Evolutionary conservation across 2,888 invertebrate species (phyloP), one percentile per base, ranked within the genome.

Genomic region (Drepana falcataria): DNA sequence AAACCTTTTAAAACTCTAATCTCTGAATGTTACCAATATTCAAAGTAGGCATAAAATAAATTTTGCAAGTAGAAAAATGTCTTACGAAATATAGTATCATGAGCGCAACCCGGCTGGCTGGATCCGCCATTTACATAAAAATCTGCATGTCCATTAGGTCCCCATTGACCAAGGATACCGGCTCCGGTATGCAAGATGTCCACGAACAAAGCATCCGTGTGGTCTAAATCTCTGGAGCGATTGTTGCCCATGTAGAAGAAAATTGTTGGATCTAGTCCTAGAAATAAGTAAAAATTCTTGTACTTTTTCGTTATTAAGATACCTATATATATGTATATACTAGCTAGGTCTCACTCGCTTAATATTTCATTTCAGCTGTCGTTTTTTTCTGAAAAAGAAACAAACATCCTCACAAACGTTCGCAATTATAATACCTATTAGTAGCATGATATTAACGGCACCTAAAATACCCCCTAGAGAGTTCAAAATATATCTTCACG

Each of bases 81-180:
- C 94, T 94, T 92, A 96, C 96, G 95, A 71, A 96, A 95, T 51
- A 96, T 91, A 0, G 96, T 96, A 59, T 95, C 93, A 56, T 95
- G 95, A 2, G 95, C 95, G 77, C 97, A 97, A 58, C 96, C 96
- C 0, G 97, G 97, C 70, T 97, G 97, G 73, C 96, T 95, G 41
- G 96, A 96, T 35, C 97, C 95, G 0, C 97, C 97, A 72, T 97
- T 97, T 52, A 97, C 95, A 80, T 96, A 97, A 81, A 96, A 97
- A 79, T 97, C 97, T 0, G 96, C 96, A 75, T 97, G 96, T 0
- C 96, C 96, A 62, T 95, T 96, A 0, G 96, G 96, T 2, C 96
- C 96, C 96, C 96, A 96, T 74, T 97, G 97, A 0, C 97, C 97
- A 35, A 97, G 90, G 62, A 97, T 96, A 0, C 97, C 97, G 0